Base-by-base conservation (phyloP, 2,797 vertebrate species). In the Botia kubotai region DNA sequence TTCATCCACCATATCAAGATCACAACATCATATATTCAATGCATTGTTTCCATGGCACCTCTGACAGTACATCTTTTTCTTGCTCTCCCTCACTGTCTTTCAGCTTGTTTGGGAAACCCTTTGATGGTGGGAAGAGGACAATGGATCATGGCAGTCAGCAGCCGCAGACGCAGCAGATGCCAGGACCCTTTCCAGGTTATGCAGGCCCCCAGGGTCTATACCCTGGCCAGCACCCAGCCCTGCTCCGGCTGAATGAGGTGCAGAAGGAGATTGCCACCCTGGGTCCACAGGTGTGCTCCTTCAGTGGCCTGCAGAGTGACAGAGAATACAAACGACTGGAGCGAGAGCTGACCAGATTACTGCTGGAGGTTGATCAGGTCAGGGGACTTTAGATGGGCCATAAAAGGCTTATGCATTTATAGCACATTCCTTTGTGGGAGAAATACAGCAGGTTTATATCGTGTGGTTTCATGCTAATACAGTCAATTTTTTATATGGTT, bases 241-340 rank as follows among this genome's bases (percentile, higher is more conserved):
- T 99, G 79, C 93, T 88, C 87, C 94, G 95, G 60, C 94, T 99
- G 66, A 96, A 96, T 17, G 97, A 98, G 87, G 94, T 99, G 81
- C 97, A 97, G 86, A 94, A 91, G 43, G 96, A 97, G 90, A 94
- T 96, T 23, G 94, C 93, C 14, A 90, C 93, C 0, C 90, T 98
- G 23, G 97, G 97, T 48, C 95, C 93, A 36, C 96, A 97, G 86
- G 97, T 98, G 50, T 88, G 92, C 66, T 89, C 92, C 86, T 99
- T 97, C 93, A 98, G 97, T 1, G 98, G 98, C n/a, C 90, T 98
- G 79, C 92, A 96, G 29, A 91, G 90, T 19, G 97, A 99, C 91
- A 92, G 94, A 33, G 96, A 96, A 53, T 99, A 98, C 89, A 97
- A 95, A 90, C 95, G 93, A 0, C 84, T 99, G 87, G 97, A 99